Conservation (phyloP, 2,888 invertebrate species). For the Steromphala cineraria region DNA sequence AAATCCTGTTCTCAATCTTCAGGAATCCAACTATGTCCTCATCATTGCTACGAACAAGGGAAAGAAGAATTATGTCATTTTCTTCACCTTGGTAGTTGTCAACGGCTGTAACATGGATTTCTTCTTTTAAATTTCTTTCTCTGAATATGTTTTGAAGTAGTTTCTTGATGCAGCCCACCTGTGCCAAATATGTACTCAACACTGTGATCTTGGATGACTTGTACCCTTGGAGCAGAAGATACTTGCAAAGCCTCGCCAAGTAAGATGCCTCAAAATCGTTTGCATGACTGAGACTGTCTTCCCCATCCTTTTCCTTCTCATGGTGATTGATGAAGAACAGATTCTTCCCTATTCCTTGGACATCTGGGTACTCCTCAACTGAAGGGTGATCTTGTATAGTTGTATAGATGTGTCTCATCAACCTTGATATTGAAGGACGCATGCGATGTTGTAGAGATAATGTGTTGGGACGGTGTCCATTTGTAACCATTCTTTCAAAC, state of each 20-base stretch:
- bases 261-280: constrained; percentile 71
- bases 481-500: constrained; percentile 85
- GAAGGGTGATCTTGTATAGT: constrained; percentile 58
- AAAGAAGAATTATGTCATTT: constrained; percentile 72
- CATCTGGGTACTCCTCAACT: constrained; percentile 50
- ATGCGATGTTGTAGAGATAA: constrained; percentile 80
- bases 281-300: constrained; percentile 60
- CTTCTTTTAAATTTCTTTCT: neutral
- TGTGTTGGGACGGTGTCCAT: constrained; percentile 79
- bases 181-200: constrained; percentile 70
- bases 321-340: constrained; percentile 69
- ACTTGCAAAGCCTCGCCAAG: constrained; percentile 55
- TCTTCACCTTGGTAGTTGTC: constrained; percentile 73
- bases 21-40: constrained; percentile 67
- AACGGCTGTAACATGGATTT: constrained; percentile 55
- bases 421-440: constrained; percentile 69
- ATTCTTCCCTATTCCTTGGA: constrained; percentile 63
- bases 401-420: constrained; percentile 68
- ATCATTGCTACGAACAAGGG: constrained; percentile 64
- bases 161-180: constrained; percentile 56
- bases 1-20: constrained; percentile 67
- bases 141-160: constrained; percentile 46
- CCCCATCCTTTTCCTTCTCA: constrained; percentile 51
- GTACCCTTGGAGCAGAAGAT: constrained; percentile 71
- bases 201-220: constrained; percentile 65